These are phyloP conservation scores for Drosophila willistoni DNA, from an alignment of 1,140 invertebrate genomes.

Conservation along the genomic window DNA sequence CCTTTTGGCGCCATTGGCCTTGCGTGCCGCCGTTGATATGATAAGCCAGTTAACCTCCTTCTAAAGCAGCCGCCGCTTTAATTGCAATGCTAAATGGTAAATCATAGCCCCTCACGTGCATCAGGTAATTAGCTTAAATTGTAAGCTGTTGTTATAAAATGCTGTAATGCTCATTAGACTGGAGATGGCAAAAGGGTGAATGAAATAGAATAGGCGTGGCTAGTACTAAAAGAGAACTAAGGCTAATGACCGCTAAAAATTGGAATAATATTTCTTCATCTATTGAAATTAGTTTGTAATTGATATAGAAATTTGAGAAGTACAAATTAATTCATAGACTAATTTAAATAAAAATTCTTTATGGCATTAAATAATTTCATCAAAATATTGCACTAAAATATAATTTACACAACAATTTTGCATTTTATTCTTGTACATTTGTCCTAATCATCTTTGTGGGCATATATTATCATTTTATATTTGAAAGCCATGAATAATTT, in stretches of 20 bases:
- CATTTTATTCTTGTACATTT: neutral
- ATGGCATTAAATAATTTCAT: no score
- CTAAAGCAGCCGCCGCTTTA: constrained; percentile 53
- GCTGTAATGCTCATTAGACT: constrained; percentile 46
- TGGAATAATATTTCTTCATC: neutral
- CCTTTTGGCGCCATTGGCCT: constrained; percentile 39
- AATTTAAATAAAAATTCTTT: no score
- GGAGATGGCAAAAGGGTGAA: neutral
- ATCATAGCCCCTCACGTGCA: constrained; percentile 76
- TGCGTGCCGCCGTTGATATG: constrained; percentile 72
- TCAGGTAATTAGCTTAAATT: constrained; percentile 80
- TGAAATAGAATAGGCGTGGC: no score
- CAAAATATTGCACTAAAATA: no score
- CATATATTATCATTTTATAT: neutral
- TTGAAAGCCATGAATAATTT: neutral
- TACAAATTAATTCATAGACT: no score
- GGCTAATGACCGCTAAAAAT: neutral
- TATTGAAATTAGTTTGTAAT: no score
- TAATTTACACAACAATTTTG: no score
- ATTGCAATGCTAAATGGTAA: constrained; percentile 77
- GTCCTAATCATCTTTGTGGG: neutral
- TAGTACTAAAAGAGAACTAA: neutral
- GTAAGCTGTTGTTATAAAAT: constrained; percentile 68
- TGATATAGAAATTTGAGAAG: no score
- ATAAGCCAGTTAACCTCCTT: constrained; percentile 51